Percentiles rank a stretch among this genome's conserved stretches.
Conservation (phyloP, 1,140 invertebrate species). For the Drosophila funebris region DNA sequence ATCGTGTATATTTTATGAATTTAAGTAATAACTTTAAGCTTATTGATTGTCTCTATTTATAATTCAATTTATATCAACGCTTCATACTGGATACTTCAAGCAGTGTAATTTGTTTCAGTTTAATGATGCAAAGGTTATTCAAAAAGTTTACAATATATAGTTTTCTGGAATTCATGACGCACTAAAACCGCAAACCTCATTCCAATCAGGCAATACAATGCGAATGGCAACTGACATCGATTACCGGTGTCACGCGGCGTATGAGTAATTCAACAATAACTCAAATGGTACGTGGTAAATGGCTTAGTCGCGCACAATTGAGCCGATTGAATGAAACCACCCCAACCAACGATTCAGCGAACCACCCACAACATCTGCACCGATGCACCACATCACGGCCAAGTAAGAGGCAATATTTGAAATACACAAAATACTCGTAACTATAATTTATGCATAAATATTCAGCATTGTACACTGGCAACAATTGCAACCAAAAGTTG, state of each 20-base stretch:
- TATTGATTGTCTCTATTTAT: background rate
- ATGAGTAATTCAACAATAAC: constrained; percentile 58
- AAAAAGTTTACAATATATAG: background rate
- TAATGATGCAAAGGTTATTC: background rate
- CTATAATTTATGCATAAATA: constrained; percentile 38
- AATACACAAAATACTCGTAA: background rate
- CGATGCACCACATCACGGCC: background rate
- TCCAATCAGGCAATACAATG: constrained; percentile 8
- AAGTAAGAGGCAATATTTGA: background rate
- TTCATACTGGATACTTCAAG: too few species aligned
- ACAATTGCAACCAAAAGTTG: constrained; percentile 2
- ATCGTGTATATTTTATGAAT: too few species aligned
- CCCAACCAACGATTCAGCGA: too few species aligned
- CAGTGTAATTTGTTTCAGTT: too few species aligned
- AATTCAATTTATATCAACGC: too few species aligned
- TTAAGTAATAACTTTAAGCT: too few species aligned
- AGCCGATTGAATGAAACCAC: constrained; percentile 1
- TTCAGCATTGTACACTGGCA: constrained; percentile 1
- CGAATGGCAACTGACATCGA: constrained; percentile 8
- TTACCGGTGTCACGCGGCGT: constrained; percentile 47
- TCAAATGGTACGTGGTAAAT: constrained; percentile 39
- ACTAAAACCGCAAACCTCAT: background rate
- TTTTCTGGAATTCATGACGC: background rate
- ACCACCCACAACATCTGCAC: background rate
- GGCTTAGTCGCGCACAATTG: constrained; percentile 37